Conservation (phyloP, 2,113 vertebrate species). For the Nymphicus hollandicus region DNA sequence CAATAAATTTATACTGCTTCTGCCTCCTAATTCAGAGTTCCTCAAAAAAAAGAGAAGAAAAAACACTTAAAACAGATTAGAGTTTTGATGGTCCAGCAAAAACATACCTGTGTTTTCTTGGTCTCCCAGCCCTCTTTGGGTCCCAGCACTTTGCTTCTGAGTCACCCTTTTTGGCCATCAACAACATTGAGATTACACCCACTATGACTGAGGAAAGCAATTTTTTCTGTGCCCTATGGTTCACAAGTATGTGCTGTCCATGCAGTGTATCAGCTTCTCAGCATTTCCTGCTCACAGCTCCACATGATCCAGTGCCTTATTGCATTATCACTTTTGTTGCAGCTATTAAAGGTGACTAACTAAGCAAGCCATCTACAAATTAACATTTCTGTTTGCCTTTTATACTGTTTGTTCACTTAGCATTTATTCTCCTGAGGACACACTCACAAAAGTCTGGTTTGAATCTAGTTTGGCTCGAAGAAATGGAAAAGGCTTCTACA, state of each 20-base stretch:
- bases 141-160: background rate
- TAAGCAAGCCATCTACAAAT: background rate
- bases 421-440: background rate
- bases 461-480: background rate
- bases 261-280: fast-evolving
- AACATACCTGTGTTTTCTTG: fast-evolving
- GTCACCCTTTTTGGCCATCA: background rate
- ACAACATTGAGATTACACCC: background rate
- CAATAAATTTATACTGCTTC: background rate
- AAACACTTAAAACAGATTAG: background rate
- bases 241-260: background rate
- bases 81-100: background rate
- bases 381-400: background rate
- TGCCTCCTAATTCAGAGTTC: background rate
- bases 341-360: background rate
- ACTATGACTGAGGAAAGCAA: background rate
- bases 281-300: background rate
- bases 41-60: background rate
- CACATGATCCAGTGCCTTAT: background rate
- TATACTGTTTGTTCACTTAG: background rate
- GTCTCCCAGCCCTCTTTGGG: background rate
- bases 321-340: background rate
- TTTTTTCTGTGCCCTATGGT: background rate
- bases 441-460: background rate
- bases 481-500: background rate